Percentiles rank a stretch among this genome's conserved stretches.
phyloP scores from a whole-genome alignment of 2,797 vertebrate species.

The Falco berigora region DNA sequence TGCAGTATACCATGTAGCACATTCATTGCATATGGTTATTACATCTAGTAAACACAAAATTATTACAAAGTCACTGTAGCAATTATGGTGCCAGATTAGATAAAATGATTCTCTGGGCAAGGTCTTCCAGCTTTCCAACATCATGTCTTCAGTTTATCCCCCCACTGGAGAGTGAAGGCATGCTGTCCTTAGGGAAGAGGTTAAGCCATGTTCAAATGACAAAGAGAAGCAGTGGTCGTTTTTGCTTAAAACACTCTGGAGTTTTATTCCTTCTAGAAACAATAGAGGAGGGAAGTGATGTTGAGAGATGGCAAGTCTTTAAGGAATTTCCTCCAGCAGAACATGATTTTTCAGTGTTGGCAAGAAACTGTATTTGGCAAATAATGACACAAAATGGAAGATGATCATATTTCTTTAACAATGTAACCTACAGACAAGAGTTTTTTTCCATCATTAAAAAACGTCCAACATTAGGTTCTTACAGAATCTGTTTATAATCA shows the following conservation, averaged over 20 bases:
- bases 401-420: slow-evolving; percentile 14
- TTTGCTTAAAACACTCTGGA: slow-evolving; percentile 10
- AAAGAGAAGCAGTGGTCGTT: background rate
- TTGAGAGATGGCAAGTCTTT: slow-evolving; percentile 44
- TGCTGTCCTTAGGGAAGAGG: slow-evolving; percentile 18
- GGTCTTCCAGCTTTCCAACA: background rate
- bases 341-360: slow-evolving; percentile 48
- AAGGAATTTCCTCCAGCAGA: slow-evolving; percentile 36
- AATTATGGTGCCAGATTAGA: background rate
- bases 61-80: background rate
- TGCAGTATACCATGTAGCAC: background rate
- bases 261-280: slow-evolving; percentile 48
- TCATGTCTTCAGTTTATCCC: background rate
- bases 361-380: slow-evolving; percentile 25
- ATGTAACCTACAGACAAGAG: background rate
- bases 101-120: background rate
- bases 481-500: background rate
- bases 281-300: background rate
- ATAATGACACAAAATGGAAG: slow-evolving; percentile 14
- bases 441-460: background rate
- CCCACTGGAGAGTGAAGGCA: background rate
- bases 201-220: slow-evolving; percentile 11
- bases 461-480: background rate
- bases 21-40: background rate
- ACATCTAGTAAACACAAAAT: slow-evolving; percentile 17